Conservation (phyloP, 2,888 invertebrate species). For the Leptarthrus brevirostris region DNA sequence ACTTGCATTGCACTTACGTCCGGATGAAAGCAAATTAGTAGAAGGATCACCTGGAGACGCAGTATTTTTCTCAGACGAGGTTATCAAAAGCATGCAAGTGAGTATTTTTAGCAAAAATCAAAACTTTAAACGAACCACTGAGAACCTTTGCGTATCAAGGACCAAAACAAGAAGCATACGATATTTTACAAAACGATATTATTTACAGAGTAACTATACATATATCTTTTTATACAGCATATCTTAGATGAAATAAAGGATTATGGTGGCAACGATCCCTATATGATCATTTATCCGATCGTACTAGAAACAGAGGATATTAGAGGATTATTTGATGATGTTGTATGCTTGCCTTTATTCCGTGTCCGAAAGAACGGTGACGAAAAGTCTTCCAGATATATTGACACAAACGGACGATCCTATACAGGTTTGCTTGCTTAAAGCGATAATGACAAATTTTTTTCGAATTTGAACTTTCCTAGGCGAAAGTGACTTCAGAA, state of each 20-base stretch:
- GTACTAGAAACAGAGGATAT: neutral
- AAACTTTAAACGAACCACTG: neutral
- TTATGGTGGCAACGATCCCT: too few relatives aligned
- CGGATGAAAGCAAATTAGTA: neutral
- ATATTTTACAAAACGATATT: too few relatives aligned
- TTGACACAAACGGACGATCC: slow-evolving; percentile 7
- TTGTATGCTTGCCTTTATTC: slow-evolving; percentile 4
- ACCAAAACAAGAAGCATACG: too few relatives aligned
- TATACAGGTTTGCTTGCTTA: neutral
- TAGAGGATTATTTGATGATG: neutral
- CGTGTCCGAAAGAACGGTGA: too few relatives aligned
- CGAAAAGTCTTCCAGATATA: too few relatives aligned
- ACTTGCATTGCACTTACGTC: neutral
- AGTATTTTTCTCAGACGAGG: neutral
- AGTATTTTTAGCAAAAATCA: neutral
- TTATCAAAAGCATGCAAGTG: neutral
- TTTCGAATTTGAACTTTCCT: too few relatives aligned
- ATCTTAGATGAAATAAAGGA: slow-evolving; percentile 1
- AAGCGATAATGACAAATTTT: too few relatives aligned
- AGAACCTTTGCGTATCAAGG: too few relatives aligned
- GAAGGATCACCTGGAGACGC: neutral
- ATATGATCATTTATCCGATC: slow-evolving; percentile 25
- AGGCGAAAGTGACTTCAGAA: neutral
- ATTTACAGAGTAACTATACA: too few relatives aligned
- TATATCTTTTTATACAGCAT: neutral